Evolutionary conservation across 2,113 vertebrate genomes (phyloP).

Genomic region (Malaclemys terrapin): DNA sequence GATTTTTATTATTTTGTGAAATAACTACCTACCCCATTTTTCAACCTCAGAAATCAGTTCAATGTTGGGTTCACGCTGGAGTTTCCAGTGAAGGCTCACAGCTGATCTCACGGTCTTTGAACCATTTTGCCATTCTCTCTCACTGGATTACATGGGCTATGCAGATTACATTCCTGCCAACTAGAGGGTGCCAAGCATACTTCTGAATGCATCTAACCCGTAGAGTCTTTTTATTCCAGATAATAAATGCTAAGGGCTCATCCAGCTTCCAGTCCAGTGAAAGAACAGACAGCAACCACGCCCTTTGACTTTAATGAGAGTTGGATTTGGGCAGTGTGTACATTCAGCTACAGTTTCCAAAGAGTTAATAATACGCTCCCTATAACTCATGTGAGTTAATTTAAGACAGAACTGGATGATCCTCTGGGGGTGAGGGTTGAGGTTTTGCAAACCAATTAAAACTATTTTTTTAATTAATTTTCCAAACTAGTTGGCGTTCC

Average conservation of each 20-base stretch:
- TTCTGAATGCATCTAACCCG: neutral
- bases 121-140: rapidly evolving
- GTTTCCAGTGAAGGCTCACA: neutral
- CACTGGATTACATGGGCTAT: neutral
- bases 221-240: rapidly evolving
- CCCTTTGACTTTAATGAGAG: rapidly evolving
- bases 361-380: neutral
- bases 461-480: neutral
- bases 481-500: neutral
- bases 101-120: rapidly evolving
- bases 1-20: neutral
- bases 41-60: neutral
- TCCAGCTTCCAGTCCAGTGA: rapidly evolving
- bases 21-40: neutral
- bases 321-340: neutral
- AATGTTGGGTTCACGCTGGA: neutral
- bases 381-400: neutral
- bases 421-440: neutral
- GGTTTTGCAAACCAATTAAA: neutral
- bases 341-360: neutral
- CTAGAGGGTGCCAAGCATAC: neutral
- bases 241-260: neutral
- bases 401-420: neutral
- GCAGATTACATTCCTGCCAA: rapidly evolving
- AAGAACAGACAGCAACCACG: neutral